phyloP scores from a whole-genome alignment of 2,888 invertebrate genomes.

The Empis livida region DNA sequence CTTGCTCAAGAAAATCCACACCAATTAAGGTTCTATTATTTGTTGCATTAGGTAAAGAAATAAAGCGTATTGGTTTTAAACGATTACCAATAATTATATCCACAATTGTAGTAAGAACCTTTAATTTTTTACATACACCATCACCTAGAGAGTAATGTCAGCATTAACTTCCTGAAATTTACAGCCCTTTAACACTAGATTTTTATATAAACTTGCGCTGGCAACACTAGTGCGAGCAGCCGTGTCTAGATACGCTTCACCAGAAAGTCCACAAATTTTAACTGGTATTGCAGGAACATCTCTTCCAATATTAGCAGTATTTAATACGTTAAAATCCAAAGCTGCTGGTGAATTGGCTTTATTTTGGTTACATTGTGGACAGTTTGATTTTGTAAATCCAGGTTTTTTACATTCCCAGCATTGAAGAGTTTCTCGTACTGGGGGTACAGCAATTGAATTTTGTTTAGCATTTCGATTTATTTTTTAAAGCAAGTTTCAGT shows the following conservation, averaged over 20 bases:
- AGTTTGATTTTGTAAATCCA: conserved; percentile 1
- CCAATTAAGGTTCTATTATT: conserved; percentile 6
- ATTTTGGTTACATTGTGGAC: conserved; percentile 1
- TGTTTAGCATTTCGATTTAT: not conserved
- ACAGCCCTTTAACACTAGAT: not conserved
- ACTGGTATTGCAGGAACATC: conserved; percentile 4
- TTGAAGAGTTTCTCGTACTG: not conserved
- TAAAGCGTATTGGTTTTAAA: conserved; percentile 2
- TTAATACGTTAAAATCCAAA: conserved; percentile 1
- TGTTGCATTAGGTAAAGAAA: conserved; percentile 1
- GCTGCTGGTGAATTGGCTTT: not conserved
- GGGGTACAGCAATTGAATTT: not conserved
- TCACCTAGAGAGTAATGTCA: conserved; percentile 2
- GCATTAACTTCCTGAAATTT: not conserved
- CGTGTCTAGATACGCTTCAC: conserved; percentile 7
- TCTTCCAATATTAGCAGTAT: not conserved
- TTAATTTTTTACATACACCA: not conserved
- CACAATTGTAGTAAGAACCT: not conserved
- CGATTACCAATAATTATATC: conserved; percentile 7
- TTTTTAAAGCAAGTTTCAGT: not conserved
- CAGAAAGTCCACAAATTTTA: conserved; percentile 1
- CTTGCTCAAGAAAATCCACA: conserved; percentile 6
- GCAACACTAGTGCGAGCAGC: conserved; percentile 7
- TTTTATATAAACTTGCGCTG: conserved; percentile 1
- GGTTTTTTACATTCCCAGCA: conserved; percentile 4